Evolutionary conservation across 2,797 vertebrate genomes (phyloP).

Genomic region (Propithecus perrieri): DNA sequence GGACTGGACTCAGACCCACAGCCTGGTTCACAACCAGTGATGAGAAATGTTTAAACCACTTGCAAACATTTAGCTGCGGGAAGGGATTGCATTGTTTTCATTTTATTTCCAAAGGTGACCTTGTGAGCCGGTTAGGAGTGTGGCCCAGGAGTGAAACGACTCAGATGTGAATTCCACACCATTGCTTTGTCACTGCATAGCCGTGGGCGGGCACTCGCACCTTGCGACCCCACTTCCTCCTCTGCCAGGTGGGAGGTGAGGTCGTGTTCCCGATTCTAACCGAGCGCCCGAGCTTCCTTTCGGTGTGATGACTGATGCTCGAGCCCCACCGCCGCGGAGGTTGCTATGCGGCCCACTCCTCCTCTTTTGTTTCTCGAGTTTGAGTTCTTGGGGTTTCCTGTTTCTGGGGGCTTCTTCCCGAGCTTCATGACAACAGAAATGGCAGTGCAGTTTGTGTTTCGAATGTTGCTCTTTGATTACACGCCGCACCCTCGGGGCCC

Average conservation of each 20-base stretch:
- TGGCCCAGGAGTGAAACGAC: too few species aligned
- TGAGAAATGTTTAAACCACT: too few species aligned
- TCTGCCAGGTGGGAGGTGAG: background rate
- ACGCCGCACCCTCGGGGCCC: background rate
- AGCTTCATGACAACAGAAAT: background rate
- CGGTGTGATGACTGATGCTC: accelerated
- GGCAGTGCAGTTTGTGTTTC: background rate
- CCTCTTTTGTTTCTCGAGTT: background rate
- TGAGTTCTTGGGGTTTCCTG: background rate
- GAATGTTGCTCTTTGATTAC: background rate
- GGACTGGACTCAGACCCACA: background rate
- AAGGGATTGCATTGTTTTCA: background rate
- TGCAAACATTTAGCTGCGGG: background rate
- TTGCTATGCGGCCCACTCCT: accelerated
- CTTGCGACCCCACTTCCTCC: background rate
- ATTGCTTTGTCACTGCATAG: accelerated
- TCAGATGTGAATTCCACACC: background rate
- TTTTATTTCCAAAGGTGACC: background rate
- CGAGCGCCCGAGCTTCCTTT: accelerated
- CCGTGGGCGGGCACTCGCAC: background rate
- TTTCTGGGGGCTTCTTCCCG: background rate
- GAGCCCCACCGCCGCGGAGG: accelerated
- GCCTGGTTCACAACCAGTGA: background rate
- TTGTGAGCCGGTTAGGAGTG: background rate
- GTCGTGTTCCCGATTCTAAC: background rate